Percentiles rank a stretch among this genome's conserved stretches.
Conservation (phyloP, 2,113 vertebrate species). For the Odontesthes bonariensis region DNA sequence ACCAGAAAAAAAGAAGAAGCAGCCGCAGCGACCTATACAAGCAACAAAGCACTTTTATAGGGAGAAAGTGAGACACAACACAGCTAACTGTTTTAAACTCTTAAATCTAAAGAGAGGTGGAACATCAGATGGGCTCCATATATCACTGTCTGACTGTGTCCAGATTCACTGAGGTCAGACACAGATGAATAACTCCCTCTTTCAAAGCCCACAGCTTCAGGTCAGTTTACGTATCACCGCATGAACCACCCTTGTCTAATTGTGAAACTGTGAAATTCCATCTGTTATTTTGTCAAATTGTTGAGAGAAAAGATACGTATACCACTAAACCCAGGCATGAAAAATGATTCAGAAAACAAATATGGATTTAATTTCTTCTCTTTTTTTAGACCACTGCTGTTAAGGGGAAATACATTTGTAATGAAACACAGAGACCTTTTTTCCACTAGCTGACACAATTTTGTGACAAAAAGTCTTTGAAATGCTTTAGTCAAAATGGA, state of each 20-base stretch:
- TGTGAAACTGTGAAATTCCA: background rate
- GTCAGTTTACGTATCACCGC: slow-evolving; percentile 1
- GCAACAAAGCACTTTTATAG: slow-evolving; percentile 23
- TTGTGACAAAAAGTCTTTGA: background rate
- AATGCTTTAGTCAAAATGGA: background rate
- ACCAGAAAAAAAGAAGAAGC: slow-evolving; percentile 53
- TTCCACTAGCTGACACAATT: too few relatives aligned
- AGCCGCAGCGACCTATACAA: slow-evolving; percentile 15
- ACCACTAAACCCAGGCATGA: background rate
- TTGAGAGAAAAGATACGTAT: background rate
- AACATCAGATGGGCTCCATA: slow-evolving; percentile 30
- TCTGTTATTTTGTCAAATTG: background rate
- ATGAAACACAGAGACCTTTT: too few relatives aligned
- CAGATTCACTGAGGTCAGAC: slow-evolving; percentile 48
- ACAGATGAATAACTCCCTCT: slow-evolving; percentile 53
- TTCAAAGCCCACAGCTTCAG: slow-evolving; percentile 42
- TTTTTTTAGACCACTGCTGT: background rate
- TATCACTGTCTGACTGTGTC: slow-evolving; percentile 47
- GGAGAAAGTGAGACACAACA: slow-evolving; percentile 26
- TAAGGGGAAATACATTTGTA: background rate
- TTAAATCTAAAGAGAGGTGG: slow-evolving; percentile 39
- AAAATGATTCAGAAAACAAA: background rate
- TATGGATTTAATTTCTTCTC: background rate
- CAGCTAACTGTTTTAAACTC: slow-evolving; percentile 44
- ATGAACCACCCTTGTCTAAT: background rate